A percentile compares a stretch with the other conserved stretches of the same genome.
These are phyloP conservation scores for Theristus sp. DNA, from an alignment of 2,888 invertebrate species.

Conservation along the genomic window DNA sequence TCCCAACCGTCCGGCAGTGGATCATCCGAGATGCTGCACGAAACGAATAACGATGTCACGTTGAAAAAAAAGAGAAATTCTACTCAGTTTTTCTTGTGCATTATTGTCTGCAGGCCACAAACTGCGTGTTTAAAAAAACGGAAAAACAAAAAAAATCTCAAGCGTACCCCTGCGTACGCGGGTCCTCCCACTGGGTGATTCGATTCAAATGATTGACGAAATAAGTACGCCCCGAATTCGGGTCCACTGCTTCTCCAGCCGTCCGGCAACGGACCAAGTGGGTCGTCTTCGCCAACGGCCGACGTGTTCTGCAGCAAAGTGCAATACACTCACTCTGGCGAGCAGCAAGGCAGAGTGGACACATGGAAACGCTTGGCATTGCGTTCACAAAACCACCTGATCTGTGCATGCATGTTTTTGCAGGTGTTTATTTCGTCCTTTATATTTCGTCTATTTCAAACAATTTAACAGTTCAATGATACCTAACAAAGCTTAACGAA, in stretches of 20 bases:
- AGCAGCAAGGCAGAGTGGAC: too few relatives aligned
- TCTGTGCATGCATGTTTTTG: not conserved
- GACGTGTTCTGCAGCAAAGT: conserved; percentile 2
- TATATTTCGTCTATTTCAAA: not conserved
- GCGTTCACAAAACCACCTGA: not conserved
- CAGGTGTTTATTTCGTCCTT: not conserved
- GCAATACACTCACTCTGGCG: too few relatives aligned
- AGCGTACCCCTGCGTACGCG: conserved; percentile 71
- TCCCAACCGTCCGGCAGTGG: conserved; percentile 93
- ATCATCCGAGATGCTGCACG: conserved; percentile 41
- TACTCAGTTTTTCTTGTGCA: too few relatives aligned
- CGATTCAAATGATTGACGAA: conserved; percentile 97
- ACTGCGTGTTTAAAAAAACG: not conserved
- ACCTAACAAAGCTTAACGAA: too few relatives aligned
- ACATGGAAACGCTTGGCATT: too few relatives aligned
- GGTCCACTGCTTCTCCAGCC: conserved; percentile 91
- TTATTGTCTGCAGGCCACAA: not conserved
- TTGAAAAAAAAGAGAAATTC: too few relatives aligned
- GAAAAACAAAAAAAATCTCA: not conserved
- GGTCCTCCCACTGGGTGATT: conserved; percentile 99
- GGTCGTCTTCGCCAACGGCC: conserved; percentile 40
- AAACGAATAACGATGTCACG: not conserved
- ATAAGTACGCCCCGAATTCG: conserved; percentile 69
- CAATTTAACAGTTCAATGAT: too few relatives aligned
- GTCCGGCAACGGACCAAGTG: conserved; percentile 60